Evolutionary conservation across 2,888 invertebrate species (phyloP).

Genomic region (Colostygia pectinataria): DNA sequence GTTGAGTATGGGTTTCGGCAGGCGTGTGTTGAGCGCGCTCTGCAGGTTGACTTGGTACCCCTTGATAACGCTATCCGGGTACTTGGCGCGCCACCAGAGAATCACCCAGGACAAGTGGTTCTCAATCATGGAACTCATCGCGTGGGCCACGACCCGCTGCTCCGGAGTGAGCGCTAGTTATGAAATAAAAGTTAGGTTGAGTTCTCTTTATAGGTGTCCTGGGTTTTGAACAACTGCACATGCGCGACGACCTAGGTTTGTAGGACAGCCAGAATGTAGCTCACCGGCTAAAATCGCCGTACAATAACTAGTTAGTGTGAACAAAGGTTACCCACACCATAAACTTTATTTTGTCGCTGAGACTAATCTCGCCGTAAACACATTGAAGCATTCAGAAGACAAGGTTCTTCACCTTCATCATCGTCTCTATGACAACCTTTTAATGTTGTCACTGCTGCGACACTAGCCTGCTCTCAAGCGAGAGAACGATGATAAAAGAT

Average conservation of each 20-base stretch:
- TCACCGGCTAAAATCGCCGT: no score
- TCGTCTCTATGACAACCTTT: no score
- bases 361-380: no score
- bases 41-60: slow-evolving; percentile 96
- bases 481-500: no score
- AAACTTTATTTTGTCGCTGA: no score
- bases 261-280: slow-evolving; percentile 18
- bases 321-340: no score
- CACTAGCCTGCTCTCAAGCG: no score
- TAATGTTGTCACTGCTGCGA: no score
- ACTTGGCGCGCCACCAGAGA: slow-evolving; percentile 96
- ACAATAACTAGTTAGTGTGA: no score
- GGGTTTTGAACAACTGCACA: slow-evolving; percentile 50
- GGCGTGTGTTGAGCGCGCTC: slow-evolving; percentile 92
- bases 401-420: no score
- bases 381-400: no score
- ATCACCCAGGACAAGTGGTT: slow-evolving; percentile 96
- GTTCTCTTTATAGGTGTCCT: slow-evolving; percentile 4
- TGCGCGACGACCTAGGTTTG: slow-evolving; percentile 52
- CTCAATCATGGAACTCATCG: slow-evolving; percentile 97
- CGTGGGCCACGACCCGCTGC: slow-evolving; percentile 94
- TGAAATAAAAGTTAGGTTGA: slow-evolving; percentile 38
- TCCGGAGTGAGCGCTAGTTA: slow-evolving; percentile 87
- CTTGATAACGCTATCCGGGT: slow-evolving; percentile 93
- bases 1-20: slow-evolving; percentile 94